Conservation (phyloP, 2,888 invertebrate genomes). For the Metacarcinus magister region DNA sequence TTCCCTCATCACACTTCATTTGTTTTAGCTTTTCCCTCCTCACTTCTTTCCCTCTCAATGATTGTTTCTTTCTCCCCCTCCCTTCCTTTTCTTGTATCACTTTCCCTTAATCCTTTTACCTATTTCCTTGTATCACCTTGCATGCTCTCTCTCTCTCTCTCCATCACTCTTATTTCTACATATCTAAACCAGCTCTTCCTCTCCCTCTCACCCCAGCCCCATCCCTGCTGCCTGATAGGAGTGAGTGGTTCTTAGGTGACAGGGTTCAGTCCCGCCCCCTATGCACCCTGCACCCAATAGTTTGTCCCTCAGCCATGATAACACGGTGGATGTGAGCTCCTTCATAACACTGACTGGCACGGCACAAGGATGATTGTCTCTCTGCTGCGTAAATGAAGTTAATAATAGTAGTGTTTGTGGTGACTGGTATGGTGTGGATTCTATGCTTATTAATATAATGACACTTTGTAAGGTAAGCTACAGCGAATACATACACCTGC, state of each 20-base stretch:
- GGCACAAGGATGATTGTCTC: neutral
- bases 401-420: too few relatives aligned
- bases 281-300: too few relatives aligned
- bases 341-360: neutral
- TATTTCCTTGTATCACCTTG: neutral
- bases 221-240: neutral
- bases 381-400: too few relatives aligned
- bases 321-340: neutral
- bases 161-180: neutral
- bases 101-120: neutral
- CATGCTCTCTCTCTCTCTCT: neutral
- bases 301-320: neutral
- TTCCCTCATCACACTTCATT: neutral
- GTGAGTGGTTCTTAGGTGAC: neutral
- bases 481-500: neutral
- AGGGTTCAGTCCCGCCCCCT: neutral
- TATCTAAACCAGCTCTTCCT: too few relatives aligned
- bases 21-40: neutral
- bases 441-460: too few relatives aligned
- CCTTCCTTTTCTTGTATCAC: neutral
- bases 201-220: neutral
- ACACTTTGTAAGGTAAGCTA: too few relatives aligned
- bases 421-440: too few relatives aligned
- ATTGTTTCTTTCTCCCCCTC: neutral
- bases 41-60: neutral